These are phyloP conservation scores for Antheraea assamensis DNA, from an alignment of 2,888 invertebrate genomes.

Conservation along the genomic window DNA sequence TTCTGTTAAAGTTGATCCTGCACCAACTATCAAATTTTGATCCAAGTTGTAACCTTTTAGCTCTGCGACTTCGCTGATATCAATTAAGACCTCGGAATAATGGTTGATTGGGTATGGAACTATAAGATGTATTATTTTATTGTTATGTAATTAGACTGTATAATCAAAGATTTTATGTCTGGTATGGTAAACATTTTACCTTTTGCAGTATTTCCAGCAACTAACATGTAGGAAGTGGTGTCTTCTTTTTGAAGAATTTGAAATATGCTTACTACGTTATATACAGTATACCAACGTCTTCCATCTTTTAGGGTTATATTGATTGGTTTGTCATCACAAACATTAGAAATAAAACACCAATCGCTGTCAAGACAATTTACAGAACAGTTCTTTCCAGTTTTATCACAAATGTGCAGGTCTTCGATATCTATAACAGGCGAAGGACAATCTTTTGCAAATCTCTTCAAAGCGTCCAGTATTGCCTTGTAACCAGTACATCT, in stretches of 20 bases:
- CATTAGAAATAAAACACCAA: slow-evolving; percentile 32
- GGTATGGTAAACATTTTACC: slow-evolving; percentile 72
- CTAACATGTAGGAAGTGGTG: slow-evolving; percentile 79
- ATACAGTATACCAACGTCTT: slow-evolving; percentile 78
- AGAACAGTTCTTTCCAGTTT: slow-evolving; percentile 32
- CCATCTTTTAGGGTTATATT: slow-evolving; percentile 47
- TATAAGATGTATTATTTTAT: slow-evolving; percentile 31
- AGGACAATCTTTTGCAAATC: slow-evolving; percentile 75
- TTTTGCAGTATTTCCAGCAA: slow-evolving; percentile 87
- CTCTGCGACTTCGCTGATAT: slow-evolving; percentile 81
- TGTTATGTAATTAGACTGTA: too few relatives aligned
- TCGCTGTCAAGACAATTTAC: slow-evolving; percentile 30
- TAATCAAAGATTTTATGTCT: too few relatives aligned
- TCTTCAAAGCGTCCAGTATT: slow-evolving; percentile 84
- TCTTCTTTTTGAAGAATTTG: slow-evolving; percentile 68
- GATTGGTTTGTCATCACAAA: slow-evolving; percentile 20
- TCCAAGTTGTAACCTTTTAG: slow-evolving; percentile 67
- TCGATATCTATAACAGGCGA: slow-evolving; percentile 49
- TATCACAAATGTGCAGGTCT: slow-evolving; percentile 44
- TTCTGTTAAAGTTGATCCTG: slow-evolving; percentile 77
- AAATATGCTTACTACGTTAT: slow-evolving; percentile 74
- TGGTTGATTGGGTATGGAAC: slow-evolving; percentile 63
- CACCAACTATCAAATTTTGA: slow-evolving; percentile 79
- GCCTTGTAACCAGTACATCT: slow-evolving; percentile 87
- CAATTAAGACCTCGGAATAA: slow-evolving; percentile 77